Percentiles rank a stretch among this genome's conserved stretches.
phyloP scores from a whole-genome alignment of 2,113 vertebrate species.

The Brevimyrus niger region DNA sequence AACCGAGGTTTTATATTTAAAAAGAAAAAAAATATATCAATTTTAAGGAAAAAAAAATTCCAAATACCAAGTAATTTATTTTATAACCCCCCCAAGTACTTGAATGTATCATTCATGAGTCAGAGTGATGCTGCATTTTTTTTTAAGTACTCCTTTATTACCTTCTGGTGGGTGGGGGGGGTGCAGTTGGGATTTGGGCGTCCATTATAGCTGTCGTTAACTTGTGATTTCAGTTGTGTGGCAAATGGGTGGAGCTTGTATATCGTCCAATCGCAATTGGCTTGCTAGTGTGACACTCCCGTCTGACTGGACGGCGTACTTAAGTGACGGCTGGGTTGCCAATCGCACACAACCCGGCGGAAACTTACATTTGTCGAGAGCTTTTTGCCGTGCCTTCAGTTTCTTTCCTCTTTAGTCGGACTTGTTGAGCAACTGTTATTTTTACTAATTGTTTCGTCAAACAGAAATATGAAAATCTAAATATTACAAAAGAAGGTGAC shows the following conservation, averaged over 20 bases:
- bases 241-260: not conserved
- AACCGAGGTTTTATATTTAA: not conserved
- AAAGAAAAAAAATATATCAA: not conserved
- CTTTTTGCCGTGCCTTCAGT: not conserved
- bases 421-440: not conserved
- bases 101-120: constrained; percentile 9
- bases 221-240: not conserved
- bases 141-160: not conserved
- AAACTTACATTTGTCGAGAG: not conserved
- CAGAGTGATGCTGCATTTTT: not conserved
- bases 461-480: not conserved
- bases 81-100: not conserved
- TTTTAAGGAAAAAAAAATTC: not conserved
- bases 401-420: not conserved
- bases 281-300: not conserved
- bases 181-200: not conserved
- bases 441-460: not conserved
- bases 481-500: not conserved
- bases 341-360: not conserved
- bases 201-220: not conserved
- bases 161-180: not conserved
- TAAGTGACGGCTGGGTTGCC: not conserved
- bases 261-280: not conserved
- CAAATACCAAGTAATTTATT: not conserved
- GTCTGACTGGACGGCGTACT: not conserved